Evolutionary conservation across 2,113 vertebrate species (phyloP), one percentile per base, ranked within the genome.

Genomic region (Pimephales promelas): DNA sequence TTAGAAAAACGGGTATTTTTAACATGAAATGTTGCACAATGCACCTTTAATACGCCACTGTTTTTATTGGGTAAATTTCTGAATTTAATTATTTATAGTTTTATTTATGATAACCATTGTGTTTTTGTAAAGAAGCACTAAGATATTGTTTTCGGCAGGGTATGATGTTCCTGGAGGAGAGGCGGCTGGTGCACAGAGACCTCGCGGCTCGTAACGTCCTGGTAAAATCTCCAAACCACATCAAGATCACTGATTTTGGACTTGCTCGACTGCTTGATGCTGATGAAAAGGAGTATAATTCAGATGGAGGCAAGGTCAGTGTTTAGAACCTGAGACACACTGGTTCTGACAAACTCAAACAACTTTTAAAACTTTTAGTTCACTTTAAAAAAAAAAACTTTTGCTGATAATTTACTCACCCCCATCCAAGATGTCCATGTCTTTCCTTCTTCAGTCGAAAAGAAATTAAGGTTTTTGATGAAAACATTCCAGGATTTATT

Each of bases 151-250:
- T 79, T 70, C 79, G 70, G 66, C 90, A 99, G 98, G 98, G 98
- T 66, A 99, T 99, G 98, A 99, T 99, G 97, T 99, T 98, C 89
- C 91, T 99, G 85, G 98, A 99, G 90, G 98, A 99, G 91, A 95
- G 97, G 83, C 92, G 97, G 24, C 93, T 99, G 79, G 98, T 99
- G 73, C 98, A 99, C 92, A 92, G 98, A 28, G 97, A 99, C 86
- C 88, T 99, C 90, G 97, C 97, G 5, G 98, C 98, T 18, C 95
- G 97, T 0, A 99, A 99, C 43, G 97, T 99, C 36, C 90, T 99
- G 91, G 97, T 99, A 24, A 99, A 99, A 89, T 99, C 98, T 1
- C 96, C 98, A 89, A 99, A 98, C 88, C 97, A 99, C 8, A 96
- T 99, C 90, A 99, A 99, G 92, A 98, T 99, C 92, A 98, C 98